phyloP scores from a whole-genome alignment of 2,113 vertebrate species.

The Trogon surrucura region DNA sequence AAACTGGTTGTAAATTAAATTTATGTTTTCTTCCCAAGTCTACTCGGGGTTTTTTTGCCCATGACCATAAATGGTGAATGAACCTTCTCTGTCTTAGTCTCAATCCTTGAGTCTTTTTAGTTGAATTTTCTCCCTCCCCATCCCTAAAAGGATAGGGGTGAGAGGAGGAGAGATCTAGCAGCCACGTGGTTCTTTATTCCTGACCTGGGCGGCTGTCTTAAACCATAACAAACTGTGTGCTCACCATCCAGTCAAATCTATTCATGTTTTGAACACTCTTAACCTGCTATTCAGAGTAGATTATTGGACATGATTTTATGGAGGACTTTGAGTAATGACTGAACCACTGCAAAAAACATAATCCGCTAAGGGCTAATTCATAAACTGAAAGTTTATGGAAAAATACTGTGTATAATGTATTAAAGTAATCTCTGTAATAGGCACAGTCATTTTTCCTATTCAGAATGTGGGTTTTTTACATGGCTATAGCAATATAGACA shows the following conservation, averaged over 20 bases:
- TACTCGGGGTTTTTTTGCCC: too few relatives aligned
- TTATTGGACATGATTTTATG: not conserved
- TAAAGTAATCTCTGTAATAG: not conserved
- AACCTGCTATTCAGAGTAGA: not conserved
- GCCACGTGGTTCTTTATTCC: too few relatives aligned
- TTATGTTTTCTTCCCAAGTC: too few relatives aligned
- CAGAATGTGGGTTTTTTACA: not conserved
- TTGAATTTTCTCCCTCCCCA: too few relatives aligned
- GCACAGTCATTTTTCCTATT: not conserved
- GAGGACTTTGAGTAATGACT: not conserved
- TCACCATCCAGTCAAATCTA: not conserved
- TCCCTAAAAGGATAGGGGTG: too few relatives aligned
- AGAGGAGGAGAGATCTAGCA: too few relatives aligned
- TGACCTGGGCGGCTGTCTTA: too few relatives aligned
- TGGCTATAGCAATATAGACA: not conserved
- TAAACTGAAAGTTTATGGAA: not conserved
- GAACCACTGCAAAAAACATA: not conserved
- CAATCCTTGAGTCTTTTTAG: too few relatives aligned
- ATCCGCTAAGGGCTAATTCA: not conserved
- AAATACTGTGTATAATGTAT: not conserved
- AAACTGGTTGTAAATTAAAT: too few relatives aligned
- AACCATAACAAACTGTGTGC: not conserved
- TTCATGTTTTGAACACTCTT: not conserved
- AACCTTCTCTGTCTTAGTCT: too few relatives aligned
- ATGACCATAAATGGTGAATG: too few relatives aligned